Percentiles rank a stretch among this genome's conserved stretches.
These are phyloP conservation scores for Columbina picui DNA, from an alignment of 2,113 vertebrate genomes.

Conservation along the genomic window DNA sequence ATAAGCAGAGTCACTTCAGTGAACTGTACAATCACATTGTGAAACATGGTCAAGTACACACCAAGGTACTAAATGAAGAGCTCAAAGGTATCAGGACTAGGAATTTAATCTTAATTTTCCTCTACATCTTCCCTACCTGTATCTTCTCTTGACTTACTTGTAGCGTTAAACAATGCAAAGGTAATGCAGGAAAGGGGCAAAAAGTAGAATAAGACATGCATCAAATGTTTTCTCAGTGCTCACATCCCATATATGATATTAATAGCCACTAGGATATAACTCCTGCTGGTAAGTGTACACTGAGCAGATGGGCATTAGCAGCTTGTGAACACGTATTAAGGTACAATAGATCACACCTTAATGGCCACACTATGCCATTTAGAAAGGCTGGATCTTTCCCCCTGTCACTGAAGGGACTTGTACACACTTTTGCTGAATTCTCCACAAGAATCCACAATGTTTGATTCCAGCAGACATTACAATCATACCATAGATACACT, in stretches of 20 bases:
- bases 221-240: not conserved
- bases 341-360: not conserved
- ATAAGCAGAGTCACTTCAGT: not conserved
- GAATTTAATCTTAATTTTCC: not conserved
- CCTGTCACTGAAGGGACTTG: not conserved
- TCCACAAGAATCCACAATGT: not conserved
- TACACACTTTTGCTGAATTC: not conserved
- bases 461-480: not conserved
- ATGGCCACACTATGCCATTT: not conserved
- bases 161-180: not conserved
- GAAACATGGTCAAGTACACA: not conserved
- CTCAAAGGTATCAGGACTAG: not conserved
- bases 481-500: not conserved
- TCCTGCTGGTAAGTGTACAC: rapidly evolving
- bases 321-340: not conserved
- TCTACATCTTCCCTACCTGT: not conserved
- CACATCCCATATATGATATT: not conserved
- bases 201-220: not conserved
- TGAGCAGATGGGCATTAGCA: not conserved
- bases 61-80: not conserved
- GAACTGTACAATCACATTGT: not conserved
- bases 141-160: not conserved
- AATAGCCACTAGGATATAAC: not conserved
- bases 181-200: not conserved
- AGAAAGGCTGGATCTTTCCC: not conserved